Evolutionary conservation across 2,888 invertebrate genomes (phyloP), one percentile per base, ranked within the genome.

Genomic region (Mythimna impura): DNA sequence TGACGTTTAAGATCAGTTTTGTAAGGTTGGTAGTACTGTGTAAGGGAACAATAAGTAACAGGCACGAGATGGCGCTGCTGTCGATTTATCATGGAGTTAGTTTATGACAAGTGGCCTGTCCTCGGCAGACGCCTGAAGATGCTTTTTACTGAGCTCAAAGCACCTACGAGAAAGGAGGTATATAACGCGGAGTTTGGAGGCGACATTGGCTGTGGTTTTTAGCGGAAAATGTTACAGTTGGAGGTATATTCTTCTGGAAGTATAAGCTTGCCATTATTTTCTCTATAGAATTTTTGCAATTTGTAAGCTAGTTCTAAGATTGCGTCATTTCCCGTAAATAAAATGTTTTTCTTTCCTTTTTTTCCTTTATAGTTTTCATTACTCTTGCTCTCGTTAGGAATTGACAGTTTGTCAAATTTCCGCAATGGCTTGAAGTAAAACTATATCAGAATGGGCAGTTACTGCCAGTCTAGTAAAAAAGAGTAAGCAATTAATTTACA

Each of bases 61-160:
- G 93, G 88, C 89, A 86, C 92, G 91, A 94, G 95, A 95, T 94
- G 94, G 82, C 86, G 76, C 54, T 76, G 34, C 83, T 80, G 91
- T 91, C 93, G 90, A 96, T 96, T 96, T 95, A 95, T 96, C 95
- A 95, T 91, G 83, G 87, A 87, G 91, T 90, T 91, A 93, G 93
- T 94, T 74, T 93, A 93, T 94, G 95, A 95, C 94, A 94, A 96
- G 96, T 95, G 94, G 93, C 91, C 94, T 89, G 95, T 95, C 95
- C 81, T 72, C 78, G 82, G 65, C 96, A 96, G 94, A 88, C 90
- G 86, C 84, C 77, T 83, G 87, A 90, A 92, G 94, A 93, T 92
- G 94, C 93, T 95, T 94, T 96, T 95, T 94, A 94, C 92, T 92
- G 90, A 77, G 73, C 30, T 36, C 25, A 12, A 47, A 87, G 89